Conservation (phyloP, 2,888 invertebrate species). For the Mesorhabditis spiculigera region DNA sequence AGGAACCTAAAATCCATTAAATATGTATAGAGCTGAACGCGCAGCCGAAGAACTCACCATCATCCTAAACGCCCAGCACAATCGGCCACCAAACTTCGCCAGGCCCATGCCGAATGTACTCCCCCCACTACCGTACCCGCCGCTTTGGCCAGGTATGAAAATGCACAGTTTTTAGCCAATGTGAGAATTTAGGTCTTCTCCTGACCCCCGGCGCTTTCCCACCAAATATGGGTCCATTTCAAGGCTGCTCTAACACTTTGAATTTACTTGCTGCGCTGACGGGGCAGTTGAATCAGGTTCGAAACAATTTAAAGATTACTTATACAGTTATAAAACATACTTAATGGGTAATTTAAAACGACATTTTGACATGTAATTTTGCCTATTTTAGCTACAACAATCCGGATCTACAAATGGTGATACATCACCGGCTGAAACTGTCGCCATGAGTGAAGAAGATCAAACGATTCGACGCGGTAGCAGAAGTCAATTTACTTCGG, state of each 20-base stretch:
- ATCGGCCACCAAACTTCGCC: not conserved
- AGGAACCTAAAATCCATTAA: not conserved
- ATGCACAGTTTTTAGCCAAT: no score
- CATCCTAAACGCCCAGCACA: constrained; percentile 43
- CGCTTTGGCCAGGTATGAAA: constrained; percentile 19
- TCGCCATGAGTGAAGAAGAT: constrained; percentile 33
- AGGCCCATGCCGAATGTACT: constrained; percentile 5
- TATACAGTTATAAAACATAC: no score
- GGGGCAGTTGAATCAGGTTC: not conserved
- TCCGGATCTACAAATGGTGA: constrained; percentile 10
- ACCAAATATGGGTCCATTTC: no score
- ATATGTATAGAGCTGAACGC: constrained; percentile 71
- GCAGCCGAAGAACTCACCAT: constrained; percentile 89
- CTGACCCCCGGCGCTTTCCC: constrained; percentile 24
- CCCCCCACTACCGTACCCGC: constrained; percentile 22
- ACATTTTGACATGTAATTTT: not conserved
- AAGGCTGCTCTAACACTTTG: no score
- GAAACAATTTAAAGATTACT: not conserved
- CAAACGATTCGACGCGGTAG: constrained; percentile 18
- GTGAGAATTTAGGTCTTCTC: constrained; percentile 19
- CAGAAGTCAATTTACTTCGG: constrained; percentile 27
- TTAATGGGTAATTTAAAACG: no score
- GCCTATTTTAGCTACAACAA: not conserved
- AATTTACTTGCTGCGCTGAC: constrained; percentile 10
- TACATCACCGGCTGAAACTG: constrained; percentile 21